phyloP scores from a whole-genome alignment of 2,888 invertebrate species.

The Fabriciana adippe region DNA sequence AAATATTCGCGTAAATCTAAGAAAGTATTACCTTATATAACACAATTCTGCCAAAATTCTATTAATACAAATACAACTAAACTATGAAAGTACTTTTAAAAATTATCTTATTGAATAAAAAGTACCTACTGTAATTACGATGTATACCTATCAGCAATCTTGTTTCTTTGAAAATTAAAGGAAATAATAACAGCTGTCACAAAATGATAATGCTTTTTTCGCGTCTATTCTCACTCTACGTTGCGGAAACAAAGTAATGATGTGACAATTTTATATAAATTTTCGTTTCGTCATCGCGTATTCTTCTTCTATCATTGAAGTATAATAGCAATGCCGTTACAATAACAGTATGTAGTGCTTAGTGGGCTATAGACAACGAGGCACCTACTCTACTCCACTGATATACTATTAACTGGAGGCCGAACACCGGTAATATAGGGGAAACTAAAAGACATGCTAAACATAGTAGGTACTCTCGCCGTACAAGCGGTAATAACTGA shows the following conservation, averaged over 20 bases:
- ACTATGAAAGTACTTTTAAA: too few relatives aligned
- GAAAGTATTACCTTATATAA: too few relatives aligned
- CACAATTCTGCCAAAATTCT: too few relatives aligned
- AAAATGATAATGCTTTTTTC: slow-evolving; percentile 27
- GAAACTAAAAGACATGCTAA: slow-evolving; percentile 61
- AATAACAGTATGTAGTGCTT: slow-evolving; percentile 60
- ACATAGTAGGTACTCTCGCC: slow-evolving; percentile 28
- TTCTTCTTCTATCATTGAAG: slow-evolving; percentile 57
- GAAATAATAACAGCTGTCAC: slow-evolving; percentile 10
- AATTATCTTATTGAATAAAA: neutral
- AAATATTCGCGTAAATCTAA: too few relatives aligned
- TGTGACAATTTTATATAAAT: slow-evolving; percentile 27
- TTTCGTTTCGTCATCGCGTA: slow-evolving; percentile 37
- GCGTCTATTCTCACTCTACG: slow-evolving; percentile 3
- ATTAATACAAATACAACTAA: too few relatives aligned
- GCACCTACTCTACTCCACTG: slow-evolving; percentile 45
- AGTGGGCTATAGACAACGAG: slow-evolving; percentile 58
- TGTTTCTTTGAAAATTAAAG: slow-evolving; percentile 1
- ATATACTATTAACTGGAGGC: slow-evolving; percentile 58
- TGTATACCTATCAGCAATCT: neutral
- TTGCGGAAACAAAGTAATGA: slow-evolving; percentile 27
- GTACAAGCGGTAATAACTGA: slow-evolving; percentile 38
- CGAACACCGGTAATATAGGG: slow-evolving; percentile 57
- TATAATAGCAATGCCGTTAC: slow-evolving; percentile 68
- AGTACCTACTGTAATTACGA: neutral